These are phyloP conservation scores for Pseudachorutes palmiensis DNA, from an alignment of 1,140 invertebrate genomes.

Conservation along the genomic window DNA sequence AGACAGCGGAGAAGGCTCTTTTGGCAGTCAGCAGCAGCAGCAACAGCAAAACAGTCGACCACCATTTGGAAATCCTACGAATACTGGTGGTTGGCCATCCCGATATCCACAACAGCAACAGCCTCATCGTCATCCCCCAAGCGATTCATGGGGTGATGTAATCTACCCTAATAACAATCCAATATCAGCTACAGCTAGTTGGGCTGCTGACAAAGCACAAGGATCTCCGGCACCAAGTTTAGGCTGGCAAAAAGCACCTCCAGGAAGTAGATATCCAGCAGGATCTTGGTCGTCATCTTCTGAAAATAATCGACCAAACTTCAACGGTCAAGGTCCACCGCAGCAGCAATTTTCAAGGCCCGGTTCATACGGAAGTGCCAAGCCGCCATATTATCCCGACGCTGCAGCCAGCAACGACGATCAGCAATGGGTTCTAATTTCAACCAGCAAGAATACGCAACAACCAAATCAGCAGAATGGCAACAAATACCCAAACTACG, in stretches of 20 bases:
- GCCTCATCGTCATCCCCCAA: neutral
- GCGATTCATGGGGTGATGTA: slow-evolving; percentile 32
- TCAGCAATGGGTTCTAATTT: slow-evolving; percentile 36
- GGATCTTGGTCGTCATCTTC: slow-evolving; percentile 29
- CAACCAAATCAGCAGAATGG: neutral
- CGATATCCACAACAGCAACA: slow-evolving; percentile 2
- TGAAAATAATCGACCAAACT: neutral
- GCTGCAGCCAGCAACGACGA: slow-evolving; percentile 25
- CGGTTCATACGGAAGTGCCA: too few species aligned
- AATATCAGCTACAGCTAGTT: slow-evolving; percentile 34
- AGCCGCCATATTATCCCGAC: slow-evolving; percentile 23
- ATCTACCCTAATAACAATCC: slow-evolving; percentile 34
- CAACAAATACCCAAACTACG: neutral
- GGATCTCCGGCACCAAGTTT: neutral
- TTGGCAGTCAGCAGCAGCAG: neutral
- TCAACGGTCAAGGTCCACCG: neutral
- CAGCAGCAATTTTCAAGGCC: too few species aligned
- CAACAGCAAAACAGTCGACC: neutral
- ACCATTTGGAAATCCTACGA: neutral
- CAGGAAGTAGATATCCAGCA: neutral
- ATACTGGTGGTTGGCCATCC: neutral
- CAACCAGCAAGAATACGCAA: neutral
- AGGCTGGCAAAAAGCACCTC: neutral
- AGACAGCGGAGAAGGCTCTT: neutral
- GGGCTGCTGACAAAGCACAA: slow-evolving; percentile 28